Evolutionary conservation across 2,888 invertebrate genomes (phyloP).

Genomic region (Abrostola tripartita): DNA sequence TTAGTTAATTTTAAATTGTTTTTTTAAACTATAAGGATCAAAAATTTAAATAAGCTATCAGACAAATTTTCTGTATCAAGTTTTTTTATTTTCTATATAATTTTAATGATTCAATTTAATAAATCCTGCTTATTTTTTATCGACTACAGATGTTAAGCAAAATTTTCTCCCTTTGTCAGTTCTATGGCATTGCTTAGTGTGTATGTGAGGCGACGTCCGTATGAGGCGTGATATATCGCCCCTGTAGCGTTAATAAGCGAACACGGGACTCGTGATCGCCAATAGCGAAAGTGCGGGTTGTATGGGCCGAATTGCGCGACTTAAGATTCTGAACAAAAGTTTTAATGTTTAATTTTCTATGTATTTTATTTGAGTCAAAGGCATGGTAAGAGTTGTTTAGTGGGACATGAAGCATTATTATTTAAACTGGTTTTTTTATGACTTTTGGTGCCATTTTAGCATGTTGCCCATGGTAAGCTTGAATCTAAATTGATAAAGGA

Average conservation of each 20-base stretch:
- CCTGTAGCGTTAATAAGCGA: conserved; percentile 87
- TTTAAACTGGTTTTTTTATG: too few relatives aligned
- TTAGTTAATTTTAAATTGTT: too few relatives aligned
- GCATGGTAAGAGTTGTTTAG: too few relatives aligned
- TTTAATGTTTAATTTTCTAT: not conserved
- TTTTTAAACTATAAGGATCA: too few relatives aligned
- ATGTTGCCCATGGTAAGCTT: too few relatives aligned
- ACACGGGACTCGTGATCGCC: conserved; percentile 86
- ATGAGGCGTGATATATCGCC: conserved; percentile 87
- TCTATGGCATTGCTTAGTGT: conserved; percentile 58
- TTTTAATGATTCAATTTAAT: too few relatives aligned
- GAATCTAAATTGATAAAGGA: too few relatives aligned
- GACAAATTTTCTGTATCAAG: too few relatives aligned
- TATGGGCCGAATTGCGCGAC: conserved; percentile 59
- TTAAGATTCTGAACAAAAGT: not conserved
- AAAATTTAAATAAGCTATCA: too few relatives aligned
- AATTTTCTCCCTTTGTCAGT: conserved; percentile 28
- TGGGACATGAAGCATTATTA: too few relatives aligned
- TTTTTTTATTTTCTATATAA: too few relatives aligned
- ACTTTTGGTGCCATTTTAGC: too few relatives aligned
- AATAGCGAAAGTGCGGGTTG: conserved; percentile 70
- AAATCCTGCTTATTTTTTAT: not conserved
- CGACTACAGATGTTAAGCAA: not conserved
- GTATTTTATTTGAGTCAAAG: not conserved
- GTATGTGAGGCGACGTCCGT: conserved; percentile 68